A percentile compares a stretch with the other conserved stretches of the same genome.
Conservation (phyloP, 2,113 vertebrate genomes). For the Cranoglanis bouderius region DNA sequence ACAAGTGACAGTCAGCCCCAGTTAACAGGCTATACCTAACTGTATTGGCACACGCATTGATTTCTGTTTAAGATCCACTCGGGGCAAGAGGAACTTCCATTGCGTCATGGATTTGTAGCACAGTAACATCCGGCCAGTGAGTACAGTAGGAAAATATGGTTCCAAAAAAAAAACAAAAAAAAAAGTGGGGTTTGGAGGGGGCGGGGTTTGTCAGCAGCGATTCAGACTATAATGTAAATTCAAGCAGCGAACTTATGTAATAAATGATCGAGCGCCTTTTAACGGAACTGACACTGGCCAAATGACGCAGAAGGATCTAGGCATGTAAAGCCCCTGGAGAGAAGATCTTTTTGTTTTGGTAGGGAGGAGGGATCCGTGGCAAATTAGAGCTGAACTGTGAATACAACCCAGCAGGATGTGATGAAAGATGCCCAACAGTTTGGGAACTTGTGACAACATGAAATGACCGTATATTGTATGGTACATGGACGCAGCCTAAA, state of each 20-base stretch:
- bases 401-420: background rate
- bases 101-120: conserved; percentile 34
- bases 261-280: background rate
- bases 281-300: background rate
- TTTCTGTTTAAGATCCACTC: conserved; percentile 49
- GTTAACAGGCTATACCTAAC: conserved; percentile 21
- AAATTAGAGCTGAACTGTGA: background rate
- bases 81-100: conserved; percentile 65
- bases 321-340: background rate
- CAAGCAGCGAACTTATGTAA: conserved; percentile 10
- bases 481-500: background rate
- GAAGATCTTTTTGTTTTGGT: background rate
- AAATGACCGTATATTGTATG: background rate
- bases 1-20: background rate
- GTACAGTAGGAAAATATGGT: conserved; percentile 38
- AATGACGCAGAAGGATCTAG: background rate
- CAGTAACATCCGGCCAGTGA: conserved; percentile 11
- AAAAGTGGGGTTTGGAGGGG: background rate
- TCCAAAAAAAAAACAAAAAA: conserved; percentile 1
- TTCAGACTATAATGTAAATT: background rate
- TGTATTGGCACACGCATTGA: conserved; percentile 60
- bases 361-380: background rate
- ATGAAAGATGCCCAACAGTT: background rate
- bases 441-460: background rate
- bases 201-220: background rate